phyloP scores from a whole-genome alignment of 2,797 vertebrate species.

The Takifugu ocellatus region DNA sequence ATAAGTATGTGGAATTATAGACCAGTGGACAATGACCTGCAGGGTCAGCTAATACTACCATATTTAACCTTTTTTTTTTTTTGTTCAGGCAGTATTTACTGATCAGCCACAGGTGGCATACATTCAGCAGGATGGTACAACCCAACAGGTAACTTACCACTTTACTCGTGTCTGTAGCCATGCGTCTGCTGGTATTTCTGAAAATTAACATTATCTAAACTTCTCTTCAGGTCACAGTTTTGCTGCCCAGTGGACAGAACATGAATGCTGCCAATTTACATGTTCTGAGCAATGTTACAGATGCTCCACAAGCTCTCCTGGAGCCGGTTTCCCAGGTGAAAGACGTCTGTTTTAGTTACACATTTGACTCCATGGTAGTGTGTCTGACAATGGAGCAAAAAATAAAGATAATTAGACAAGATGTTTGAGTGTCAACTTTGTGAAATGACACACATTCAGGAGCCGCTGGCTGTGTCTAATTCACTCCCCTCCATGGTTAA shows the following conservation, averaged over 20 bases:
- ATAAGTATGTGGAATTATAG: background rate
- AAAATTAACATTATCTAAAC: background rate
- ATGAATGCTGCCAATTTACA: conserved; percentile 87
- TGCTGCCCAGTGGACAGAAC: conserved; percentile 87
- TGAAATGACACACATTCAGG: conserved; percentile 58
- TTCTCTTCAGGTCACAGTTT: conserved; percentile 80
- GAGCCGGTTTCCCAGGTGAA: conserved; percentile 83
- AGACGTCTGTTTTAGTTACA: background rate
- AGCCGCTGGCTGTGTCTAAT: conserved; percentile 82
- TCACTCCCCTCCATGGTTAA: conserved; percentile 83
- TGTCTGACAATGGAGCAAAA: background rate
- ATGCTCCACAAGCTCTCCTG: conserved; percentile 81
- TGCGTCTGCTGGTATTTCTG: background rate
- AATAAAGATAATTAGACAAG: background rate
- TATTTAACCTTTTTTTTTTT: background rate
- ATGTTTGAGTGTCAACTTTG: background rate
- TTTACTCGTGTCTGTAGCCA: fast-evolving
- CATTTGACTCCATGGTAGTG: no score
- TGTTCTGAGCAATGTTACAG: conserved; percentile 84
- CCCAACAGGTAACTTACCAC: conserved; percentile 85
- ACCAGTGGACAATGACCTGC: background rate
- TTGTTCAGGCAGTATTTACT: conserved; percentile 86
- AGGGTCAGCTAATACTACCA: background rate
- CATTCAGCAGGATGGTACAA: conserved; percentile 93
- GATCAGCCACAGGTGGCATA: conserved; percentile 96